phyloP scores from a whole-genome alignment of 2,797 vertebrate genomes.

The Crossoptilon crossoptilon region DNA sequence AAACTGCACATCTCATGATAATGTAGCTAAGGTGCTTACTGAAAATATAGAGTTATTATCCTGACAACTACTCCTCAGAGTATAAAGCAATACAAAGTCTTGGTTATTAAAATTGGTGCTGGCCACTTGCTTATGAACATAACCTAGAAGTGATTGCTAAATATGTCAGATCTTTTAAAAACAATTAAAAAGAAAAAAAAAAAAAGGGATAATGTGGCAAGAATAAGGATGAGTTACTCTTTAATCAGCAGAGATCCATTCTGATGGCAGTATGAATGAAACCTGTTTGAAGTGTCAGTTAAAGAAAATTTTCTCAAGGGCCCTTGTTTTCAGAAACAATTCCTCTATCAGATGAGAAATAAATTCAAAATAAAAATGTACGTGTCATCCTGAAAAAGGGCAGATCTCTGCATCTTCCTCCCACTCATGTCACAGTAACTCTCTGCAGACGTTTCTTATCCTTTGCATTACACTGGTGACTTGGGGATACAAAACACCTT shows the following conservation, averaged over 20 bases:
- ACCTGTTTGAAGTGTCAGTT: conserved; percentile 19
- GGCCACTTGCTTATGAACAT: conserved; percentile 27
- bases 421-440: not conserved
- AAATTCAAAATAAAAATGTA: conserved; percentile 21
- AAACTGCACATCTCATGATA: not conserved
- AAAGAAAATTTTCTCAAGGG: conserved; percentile 37
- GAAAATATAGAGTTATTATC: not conserved
- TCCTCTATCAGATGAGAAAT: conserved; percentile 32
- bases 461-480: not conserved
- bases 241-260: conserved; percentile 35
- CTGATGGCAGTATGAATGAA: conserved; percentile 30
- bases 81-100: not conserved
- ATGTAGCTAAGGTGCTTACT: not conserved
- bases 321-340: conserved; percentile 33
- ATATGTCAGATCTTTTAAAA: conserved; percentile 5
- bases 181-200: conserved; percentile 21
- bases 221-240: not conserved
- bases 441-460: not conserved
- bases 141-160: conserved; percentile 19
- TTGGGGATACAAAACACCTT: not conserved
- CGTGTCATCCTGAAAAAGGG: not conserved
- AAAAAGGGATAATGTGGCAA: conserved; percentile 25
- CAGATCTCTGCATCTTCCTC: not conserved
- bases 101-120: conserved; percentile 24
- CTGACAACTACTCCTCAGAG: conserved; percentile 2